These are phyloP conservation scores for Parasteatoda lunata DNA, from an alignment of 2,888 invertebrate species.

Conservation along the genomic window DNA sequence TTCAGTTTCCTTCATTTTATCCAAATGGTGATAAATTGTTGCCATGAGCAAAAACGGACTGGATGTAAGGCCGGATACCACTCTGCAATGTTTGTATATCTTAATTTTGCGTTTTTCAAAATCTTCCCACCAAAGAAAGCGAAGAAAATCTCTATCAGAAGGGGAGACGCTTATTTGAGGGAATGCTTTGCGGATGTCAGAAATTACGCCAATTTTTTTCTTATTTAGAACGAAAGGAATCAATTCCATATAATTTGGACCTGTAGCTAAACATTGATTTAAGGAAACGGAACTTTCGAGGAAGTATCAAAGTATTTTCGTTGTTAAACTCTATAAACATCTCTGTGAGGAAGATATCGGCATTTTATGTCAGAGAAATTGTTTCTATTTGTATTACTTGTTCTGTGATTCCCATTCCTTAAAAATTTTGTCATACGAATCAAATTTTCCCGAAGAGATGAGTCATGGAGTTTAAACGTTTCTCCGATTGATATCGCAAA, in stretches of 20 bases:
- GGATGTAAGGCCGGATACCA: background rate
- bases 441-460: background rate
- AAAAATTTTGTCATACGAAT: background rate
- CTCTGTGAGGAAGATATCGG: background rate
- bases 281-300: background rate
- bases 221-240: background rate
- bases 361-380: background rate
- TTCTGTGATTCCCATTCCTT: background rate
- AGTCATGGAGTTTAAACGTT: background rate
- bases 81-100: background rate
- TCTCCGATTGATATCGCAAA: background rate
- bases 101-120: background rate
- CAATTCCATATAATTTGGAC: background rate
- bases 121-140: background rate
- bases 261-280: background rate
- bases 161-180: background rate
- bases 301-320: background rate
- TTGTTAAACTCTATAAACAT: background rate
- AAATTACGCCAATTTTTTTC: background rate
- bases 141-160: background rate
- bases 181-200: background rate
- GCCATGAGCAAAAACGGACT: slow-evolving; percentile 6
- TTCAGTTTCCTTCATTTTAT: background rate
- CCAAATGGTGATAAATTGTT: background rate
- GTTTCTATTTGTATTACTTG: background rate